Base-by-base conservation (phyloP, 2,797 vertebrate genomes). In the Lophotriccus pileatus region DNA sequence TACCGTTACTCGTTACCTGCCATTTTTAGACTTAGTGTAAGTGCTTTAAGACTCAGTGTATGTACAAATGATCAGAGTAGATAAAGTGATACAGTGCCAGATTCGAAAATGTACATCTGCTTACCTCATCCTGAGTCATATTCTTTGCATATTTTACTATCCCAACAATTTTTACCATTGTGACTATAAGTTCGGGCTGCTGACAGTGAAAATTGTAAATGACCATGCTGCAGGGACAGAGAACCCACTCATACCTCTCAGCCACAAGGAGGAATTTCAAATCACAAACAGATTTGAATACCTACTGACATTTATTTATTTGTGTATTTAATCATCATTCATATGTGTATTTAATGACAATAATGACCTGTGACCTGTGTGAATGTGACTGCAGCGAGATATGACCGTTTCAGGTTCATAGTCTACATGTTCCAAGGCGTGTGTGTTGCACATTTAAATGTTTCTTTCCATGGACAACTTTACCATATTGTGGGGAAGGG, bases 381-480 rank as follows among this genome's bases (percentile, higher is more conserved):
- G 58, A 78, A 72, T 52, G 23, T 44, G 47, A 66, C 47, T 53
- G 14, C 30, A 74, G n/a, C 18, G 30, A 49, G 13, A 85, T 17
- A 8, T 41, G 28, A 15, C 6, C 34, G 28, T 66, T 84, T 80
- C 25, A 17, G 14, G 14, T 73, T n/a, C 7, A 15, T 15, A 37
- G 9, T 72, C 50, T 32, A 23, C 18, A 15, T 47, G 16, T 74
- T 87, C 25, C 24, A n/a, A 82, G 22, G 30, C 30, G 70, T 3
- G 8, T 15, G 6, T 22, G n/a, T 24, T 37, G 5, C 50, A 74
- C 47, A 77, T 75, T 64, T 94, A 80, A 83, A 46, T 53, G 30
- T 50, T 95, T 95, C 36, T 75, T 93, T 84, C 95, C 28, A 59
- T n/a, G 64, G 63, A 46, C 20, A 87, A 20, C n/a, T 94, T 96